phyloP scores from a whole-genome alignment of 2,113 vertebrate genomes.

The Protobothrops flavoviridis region DNA sequence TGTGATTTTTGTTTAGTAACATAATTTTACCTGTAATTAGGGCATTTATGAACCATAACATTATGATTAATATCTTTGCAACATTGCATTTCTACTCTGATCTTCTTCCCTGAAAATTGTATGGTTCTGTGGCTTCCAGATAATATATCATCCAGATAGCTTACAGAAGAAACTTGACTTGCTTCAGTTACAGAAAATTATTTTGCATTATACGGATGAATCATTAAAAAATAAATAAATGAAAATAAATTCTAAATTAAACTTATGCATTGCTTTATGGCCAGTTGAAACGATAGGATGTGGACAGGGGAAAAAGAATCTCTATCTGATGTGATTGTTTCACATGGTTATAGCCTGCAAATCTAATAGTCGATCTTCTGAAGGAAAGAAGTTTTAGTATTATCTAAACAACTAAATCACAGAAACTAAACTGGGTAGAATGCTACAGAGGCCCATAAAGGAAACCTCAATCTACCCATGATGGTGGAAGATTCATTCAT shows the following conservation, averaged over 20 bases:
- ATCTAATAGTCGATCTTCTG: background rate
- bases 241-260: background rate
- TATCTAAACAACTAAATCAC: background rate
- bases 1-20: background rate
- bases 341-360: background rate
- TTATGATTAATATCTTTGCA: background rate
- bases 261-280: background rate
- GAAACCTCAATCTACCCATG: background rate
- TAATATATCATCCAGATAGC: background rate
- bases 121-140: background rate
- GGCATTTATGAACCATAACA: background rate
- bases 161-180: background rate
- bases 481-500: background rate
- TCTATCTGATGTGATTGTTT: background rate
- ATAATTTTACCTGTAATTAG: background rate
- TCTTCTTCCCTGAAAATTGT: background rate
- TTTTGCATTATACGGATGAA: background rate
- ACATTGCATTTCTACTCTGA: background rate
- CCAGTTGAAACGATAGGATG: background rate
- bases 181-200: background rate
- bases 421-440: background rate
- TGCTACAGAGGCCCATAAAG: background rate
- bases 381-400: background rate
- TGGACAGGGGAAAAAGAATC: background rate
- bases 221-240: background rate